A percentile compares a stretch with the other conserved stretches of the same genome.
Evolutionary conservation across 2,888 invertebrate genomes (phyloP).

Genomic region (Eugnorisma glareosa): DNA sequence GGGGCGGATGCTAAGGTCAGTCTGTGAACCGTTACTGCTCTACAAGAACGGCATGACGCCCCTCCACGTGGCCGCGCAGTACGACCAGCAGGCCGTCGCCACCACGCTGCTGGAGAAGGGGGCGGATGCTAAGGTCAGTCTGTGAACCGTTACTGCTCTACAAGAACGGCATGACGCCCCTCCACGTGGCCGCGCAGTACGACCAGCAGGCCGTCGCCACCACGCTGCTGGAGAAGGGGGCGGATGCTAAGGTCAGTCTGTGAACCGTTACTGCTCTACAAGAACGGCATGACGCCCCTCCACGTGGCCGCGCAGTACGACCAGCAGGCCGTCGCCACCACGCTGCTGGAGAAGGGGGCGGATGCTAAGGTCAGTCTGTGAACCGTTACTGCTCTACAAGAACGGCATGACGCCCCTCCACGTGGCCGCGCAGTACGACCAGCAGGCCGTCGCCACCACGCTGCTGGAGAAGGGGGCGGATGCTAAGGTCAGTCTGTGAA

Average conservation of each 20-base stretch:
- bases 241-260: constrained; percentile 89
- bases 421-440: constrained; percentile 99
- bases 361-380: constrained; percentile 87
- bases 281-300: constrained; percentile 99
- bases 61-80: constrained; percentile 99
- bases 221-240: constrained; percentile 96
- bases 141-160: constrained; percentile 74
- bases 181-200: constrained; percentile 99
- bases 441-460: constrained; percentile 98
- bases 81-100: constrained; percentile 99
- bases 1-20: constrained; percentile 92
- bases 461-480: constrained; percentile 96
- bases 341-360: constrained; percentile 96
- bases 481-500: constrained; percentile 83
- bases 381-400: constrained; percentile 91
- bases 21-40: neutral
- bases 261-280: constrained; percentile 85
- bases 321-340: constrained; percentile 98
- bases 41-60: constrained; percentile 99
- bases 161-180: constrained; percentile 99
- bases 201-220: constrained; percentile 99
- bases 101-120: constrained; percentile 97
- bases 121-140: constrained; percentile 90
- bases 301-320: constrained; percentile 99
- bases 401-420: constrained; percentile 99